These are phyloP conservation scores for Drosophila anomelani DNA, from an alignment of 2,888 invertebrate species.

Conservation along the genomic window DNA sequence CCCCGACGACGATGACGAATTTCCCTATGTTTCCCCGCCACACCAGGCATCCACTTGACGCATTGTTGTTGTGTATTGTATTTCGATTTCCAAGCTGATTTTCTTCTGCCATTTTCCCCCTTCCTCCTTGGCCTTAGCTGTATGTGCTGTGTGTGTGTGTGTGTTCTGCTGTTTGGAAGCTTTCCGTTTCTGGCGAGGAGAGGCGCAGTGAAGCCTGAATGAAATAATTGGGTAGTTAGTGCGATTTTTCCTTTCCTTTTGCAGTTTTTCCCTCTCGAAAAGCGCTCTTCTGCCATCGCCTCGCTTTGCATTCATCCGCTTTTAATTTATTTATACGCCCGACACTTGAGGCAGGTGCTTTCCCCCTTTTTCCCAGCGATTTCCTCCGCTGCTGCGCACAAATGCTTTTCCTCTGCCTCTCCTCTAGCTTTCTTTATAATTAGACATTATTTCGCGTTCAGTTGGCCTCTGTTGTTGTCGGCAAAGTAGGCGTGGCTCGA, in stretches of 20 bases:
- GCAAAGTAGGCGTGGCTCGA: conserved; percentile 35
- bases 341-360: conserved; percentile 48
- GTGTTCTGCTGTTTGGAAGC: conserved; percentile 31
- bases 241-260: conserved; percentile 49
- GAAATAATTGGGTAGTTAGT: conserved; percentile 84
- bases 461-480: conserved; percentile 40
- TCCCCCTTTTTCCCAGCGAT: conserved; percentile 17
- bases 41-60: conserved; percentile 59
- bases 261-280: conserved; percentile 26
- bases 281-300: conserved; percentile 17
- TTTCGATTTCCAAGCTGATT: conserved; percentile 54
- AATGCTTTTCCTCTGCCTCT: conserved; percentile 5
- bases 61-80: conserved; percentile 57
- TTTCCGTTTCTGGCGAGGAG: conserved; percentile 39
- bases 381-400: conserved; percentile 35
- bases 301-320: conserved; percentile 60
- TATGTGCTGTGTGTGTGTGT: conserved; percentile 12
- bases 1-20: neutral
- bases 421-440: conserved; percentile 55
- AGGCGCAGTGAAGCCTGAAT: conserved; percentile 82
- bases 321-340: conserved; percentile 71
- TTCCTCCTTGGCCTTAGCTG: conserved; percentile 3
- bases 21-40: conserved; percentile 3
- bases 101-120: conserved; percentile 25
- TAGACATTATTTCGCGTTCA: conserved; percentile 62